Evolutionary conservation across 2,888 invertebrate species (phyloP).

Genomic region (Microctonus aethiopoides): DNA sequence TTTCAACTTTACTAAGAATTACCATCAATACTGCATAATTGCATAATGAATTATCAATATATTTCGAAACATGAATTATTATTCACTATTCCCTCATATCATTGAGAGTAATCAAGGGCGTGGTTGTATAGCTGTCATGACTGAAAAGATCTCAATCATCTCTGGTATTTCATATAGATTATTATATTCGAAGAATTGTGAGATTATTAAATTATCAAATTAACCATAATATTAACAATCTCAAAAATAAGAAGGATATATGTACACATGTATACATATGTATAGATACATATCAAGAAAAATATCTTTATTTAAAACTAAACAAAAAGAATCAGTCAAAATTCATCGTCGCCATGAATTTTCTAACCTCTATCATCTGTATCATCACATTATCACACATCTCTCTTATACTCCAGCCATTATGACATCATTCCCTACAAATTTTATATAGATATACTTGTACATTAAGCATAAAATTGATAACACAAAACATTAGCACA

Average conservation of each 20-base stretch:
- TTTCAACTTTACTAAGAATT: too few species aligned
- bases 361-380: not conserved
- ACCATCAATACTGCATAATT: too few species aligned
- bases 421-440: not conserved
- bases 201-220: not conserved
- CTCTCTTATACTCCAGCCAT: not conserved
- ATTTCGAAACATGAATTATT: not conserved
- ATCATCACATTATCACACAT: not conserved
- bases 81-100: not conserved
- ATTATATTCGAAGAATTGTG: too few species aligned
- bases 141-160: not conserved
- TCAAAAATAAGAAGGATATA: too few species aligned
- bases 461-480: not conserved
- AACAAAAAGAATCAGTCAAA: too few species aligned
- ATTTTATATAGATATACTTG: not conserved
- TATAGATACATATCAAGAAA: too few species aligned
- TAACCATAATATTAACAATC: too few species aligned
- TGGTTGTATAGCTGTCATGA: conserved; percentile 1
- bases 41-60: too few species aligned
- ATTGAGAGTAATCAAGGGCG: conserved; percentile 12
- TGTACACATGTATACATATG: too few species aligned
- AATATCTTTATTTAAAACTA: too few species aligned
- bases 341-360: not conserved
- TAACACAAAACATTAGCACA: conserved; percentile 37
- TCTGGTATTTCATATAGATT: too few species aligned